A percentile compares a stretch with the other conserved stretches of the same genome.
Evolutionary conservation across 2,888 invertebrate species (phyloP).

Genomic region (Drosophila maculinotata): DNA sequence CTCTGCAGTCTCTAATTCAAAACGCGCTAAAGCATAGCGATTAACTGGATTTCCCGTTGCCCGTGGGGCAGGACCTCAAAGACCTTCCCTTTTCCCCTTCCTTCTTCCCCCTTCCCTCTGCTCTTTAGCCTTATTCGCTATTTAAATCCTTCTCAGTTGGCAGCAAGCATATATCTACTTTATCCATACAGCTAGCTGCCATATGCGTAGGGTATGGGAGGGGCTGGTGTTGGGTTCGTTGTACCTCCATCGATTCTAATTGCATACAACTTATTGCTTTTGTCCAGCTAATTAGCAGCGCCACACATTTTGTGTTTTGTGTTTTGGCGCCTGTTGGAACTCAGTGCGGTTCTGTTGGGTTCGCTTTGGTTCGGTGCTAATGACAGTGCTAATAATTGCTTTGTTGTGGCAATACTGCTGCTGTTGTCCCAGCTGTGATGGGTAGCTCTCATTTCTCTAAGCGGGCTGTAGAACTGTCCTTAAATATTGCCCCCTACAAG

Average conservation of each 20-base stretch:
- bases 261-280: slow-evolving; percentile 46
- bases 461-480: slow-evolving; percentile 11
- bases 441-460: slow-evolving; percentile 20
- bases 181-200: too few relatives aligned
- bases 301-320: slow-evolving; percentile 36
- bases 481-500: slow-evolving; percentile 9
- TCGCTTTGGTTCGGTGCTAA: slow-evolving; percentile 53
- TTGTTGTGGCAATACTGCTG: slow-evolving; percentile 54
- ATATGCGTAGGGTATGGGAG: neutral
- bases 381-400: slow-evolving; percentile 72
- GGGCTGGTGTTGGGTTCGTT: neutral
- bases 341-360: too few relatives aligned
- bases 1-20: slow-evolving; percentile 28
- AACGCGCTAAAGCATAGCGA: slow-evolving; percentile 54
- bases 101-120: neutral
- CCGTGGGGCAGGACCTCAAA: slow-evolving; percentile 17
- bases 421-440: slow-evolving; percentile 30
- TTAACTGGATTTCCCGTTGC: slow-evolving; percentile 48
- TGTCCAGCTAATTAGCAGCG: slow-evolving; percentile 56
- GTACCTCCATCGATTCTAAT: slow-evolving; percentile 50
- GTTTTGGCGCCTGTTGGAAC: slow-evolving; percentile 1
- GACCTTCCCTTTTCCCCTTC: too few relatives aligned
- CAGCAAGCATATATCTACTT: slow-evolving; percentile 1
- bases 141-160: slow-evolving; percentile 15
- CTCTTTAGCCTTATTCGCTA: neutral